Conservation (phyloP, 2,113 vertebrate genomes). For the Sinocyclocheilus rhinocerous region DNA sequence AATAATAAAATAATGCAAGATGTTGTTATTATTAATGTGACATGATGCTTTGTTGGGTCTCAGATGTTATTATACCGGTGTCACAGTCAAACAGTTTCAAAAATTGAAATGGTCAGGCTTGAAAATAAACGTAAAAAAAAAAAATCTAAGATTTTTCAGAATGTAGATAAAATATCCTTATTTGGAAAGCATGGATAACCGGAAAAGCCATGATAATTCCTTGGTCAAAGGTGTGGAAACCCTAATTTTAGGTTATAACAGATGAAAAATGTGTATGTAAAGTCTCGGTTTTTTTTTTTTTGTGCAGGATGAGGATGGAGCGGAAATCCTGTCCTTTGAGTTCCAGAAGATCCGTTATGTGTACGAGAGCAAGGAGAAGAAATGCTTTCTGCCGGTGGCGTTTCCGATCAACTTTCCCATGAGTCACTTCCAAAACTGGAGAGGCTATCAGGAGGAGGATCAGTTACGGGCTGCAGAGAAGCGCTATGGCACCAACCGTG, state of each 20-base stretch:
- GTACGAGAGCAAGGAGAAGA: constrained; percentile 81
- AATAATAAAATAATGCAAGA: neutral
- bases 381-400: constrained; percentile 83
- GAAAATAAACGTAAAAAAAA: no score
- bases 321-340: constrained; percentile 84
- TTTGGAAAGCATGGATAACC: neutral
- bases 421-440: constrained; percentile 84
- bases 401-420: constrained; percentile 83
- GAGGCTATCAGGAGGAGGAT: constrained; percentile 89
- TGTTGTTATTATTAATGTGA: neutral
- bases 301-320: constrained; percentile 81
- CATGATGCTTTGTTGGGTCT: neutral
- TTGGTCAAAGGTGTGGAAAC: neutral
- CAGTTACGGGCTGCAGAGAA: constrained; percentile 88
- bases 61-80: neutral
- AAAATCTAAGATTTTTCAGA: neutral
- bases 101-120: neutral
- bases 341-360: constrained; percentile 96
- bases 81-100: neutral
- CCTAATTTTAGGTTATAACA: neutral
- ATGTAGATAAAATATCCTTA: neutral
- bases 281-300: neutral
- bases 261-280: neutral
- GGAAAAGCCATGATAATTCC: neutral
- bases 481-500: constrained; percentile 87